Evolutionary conservation across 1,140 invertebrate species (phyloP).

Genomic region (Charaxes varanes): DNA sequence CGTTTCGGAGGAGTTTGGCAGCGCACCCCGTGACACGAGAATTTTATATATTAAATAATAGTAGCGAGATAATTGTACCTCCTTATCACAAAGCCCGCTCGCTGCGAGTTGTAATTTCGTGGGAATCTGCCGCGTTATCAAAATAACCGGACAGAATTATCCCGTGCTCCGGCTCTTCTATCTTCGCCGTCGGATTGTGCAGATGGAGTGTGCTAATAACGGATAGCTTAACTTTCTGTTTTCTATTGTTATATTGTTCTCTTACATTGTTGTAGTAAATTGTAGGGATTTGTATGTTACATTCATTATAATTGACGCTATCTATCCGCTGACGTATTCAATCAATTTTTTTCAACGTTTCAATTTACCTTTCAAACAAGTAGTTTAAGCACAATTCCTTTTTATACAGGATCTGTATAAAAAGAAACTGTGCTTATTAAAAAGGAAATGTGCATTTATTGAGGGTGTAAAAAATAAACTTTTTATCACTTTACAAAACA

Average conservation of each 20-base stretch:
- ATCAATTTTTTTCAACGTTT: not conserved
- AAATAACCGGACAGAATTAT: constrained; percentile 18
- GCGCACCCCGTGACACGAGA: too few species aligned
- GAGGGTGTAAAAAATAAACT: too few species aligned
- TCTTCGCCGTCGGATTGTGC: constrained; percentile 2
- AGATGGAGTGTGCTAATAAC: constrained; percentile 11
- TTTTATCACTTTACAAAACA: too few species aligned
- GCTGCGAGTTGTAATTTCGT: constrained; percentile 21
- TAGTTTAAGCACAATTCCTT: not conserved
- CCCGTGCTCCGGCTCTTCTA: constrained; percentile 9
- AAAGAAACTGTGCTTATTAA: not conserved
- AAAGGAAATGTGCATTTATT: too few species aligned
- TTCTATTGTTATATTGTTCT: not conserved
- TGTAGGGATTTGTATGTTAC: not conserved
- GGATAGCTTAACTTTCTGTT: constrained; percentile 5
- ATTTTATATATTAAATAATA: too few species aligned
- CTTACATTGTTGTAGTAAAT: not conserved
- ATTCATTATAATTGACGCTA: constrained; percentile 1
- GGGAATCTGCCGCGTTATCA: constrained; percentile 18
- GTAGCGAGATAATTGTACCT: too few species aligned
- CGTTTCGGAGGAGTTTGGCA: too few species aligned
- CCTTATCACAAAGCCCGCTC: constrained; percentile 30
- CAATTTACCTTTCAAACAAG: not conserved
- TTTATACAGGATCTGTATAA: not conserved
- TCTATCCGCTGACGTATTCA: too few species aligned